Conservation (phyloP, 2,113 vertebrate species). For the Bufo bufo region DNA sequence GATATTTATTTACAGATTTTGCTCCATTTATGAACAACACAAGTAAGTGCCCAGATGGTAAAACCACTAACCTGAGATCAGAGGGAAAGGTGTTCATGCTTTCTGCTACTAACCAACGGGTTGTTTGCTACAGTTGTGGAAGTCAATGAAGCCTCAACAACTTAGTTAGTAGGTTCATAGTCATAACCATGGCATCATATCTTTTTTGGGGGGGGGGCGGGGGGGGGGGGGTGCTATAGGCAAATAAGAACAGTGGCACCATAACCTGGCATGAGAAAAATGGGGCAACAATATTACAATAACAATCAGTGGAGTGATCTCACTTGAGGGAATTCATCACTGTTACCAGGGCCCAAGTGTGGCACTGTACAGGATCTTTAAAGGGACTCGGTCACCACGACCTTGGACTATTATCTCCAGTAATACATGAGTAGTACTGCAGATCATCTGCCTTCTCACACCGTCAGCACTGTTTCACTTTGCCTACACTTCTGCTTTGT, state of each 20-base stretch:
- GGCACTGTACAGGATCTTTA: no score
- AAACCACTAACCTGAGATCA: slow-evolving; percentile 69
- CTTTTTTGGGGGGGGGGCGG: background rate
- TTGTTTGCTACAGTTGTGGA: slow-evolving; percentile 73
- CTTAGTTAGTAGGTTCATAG: background rate
- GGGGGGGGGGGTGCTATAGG: no score
- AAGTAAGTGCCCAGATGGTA: slow-evolving; percentile 84
- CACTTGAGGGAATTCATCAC: no score
- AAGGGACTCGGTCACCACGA: no score
- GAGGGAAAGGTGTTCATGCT: slow-evolving; percentile 65
- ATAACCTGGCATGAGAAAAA: background rate
- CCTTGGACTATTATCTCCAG: no score
- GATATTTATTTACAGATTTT: slow-evolving; percentile 89
- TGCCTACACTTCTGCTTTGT: background rate
- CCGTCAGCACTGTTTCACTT: no score
- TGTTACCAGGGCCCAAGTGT: no score
- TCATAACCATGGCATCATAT: background rate
- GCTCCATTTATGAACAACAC: slow-evolving; percentile 80
- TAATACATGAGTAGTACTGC: no score
- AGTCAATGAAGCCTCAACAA: background rate
- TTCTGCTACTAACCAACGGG: slow-evolving; percentile 69
- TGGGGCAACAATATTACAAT: no score
- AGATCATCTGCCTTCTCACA: no score
- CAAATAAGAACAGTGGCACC: background rate
- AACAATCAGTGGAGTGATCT: no score